Evolutionary conservation across 2,797 vertebrate genomes (phyloP).

Genomic region (Sphenodon punctatus): DNA sequence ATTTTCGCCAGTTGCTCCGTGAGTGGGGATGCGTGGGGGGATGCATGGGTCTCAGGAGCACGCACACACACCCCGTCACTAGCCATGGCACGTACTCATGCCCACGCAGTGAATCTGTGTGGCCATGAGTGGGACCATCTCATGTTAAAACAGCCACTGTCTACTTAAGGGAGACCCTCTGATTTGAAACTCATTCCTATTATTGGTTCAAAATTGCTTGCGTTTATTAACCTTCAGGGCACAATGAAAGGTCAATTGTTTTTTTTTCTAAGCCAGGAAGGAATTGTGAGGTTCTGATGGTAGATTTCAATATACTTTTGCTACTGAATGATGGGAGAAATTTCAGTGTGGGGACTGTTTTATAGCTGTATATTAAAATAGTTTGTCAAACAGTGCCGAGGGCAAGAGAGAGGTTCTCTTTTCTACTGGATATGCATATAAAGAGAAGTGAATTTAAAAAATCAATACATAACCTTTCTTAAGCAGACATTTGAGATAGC

Average conservation of each 20-base stretch:
- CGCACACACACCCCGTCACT: too few species aligned
- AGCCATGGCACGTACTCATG: too few species aligned
- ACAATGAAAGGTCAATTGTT: background rate
- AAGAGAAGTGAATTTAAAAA: background rate
- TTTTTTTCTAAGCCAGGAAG: background rate
- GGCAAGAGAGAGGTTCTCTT: background rate
- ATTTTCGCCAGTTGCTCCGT: too few species aligned
- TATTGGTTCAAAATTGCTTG: background rate
- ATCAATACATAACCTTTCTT: background rate
- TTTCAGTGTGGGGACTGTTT: background rate
- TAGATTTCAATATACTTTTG: background rate
- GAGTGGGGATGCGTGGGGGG: too few species aligned
- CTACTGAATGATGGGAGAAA: background rate
- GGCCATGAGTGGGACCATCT: too few species aligned
- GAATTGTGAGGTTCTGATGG: background rate
- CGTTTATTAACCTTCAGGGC: background rate
- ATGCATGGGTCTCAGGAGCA: too few species aligned
- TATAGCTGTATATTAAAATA: background rate
- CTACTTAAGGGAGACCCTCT: too few species aligned
- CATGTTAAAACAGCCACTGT: too few species aligned
- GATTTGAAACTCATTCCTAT: too few species aligned
- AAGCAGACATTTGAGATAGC: background rate
- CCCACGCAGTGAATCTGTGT: too few species aligned
- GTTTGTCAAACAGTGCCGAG: background rate
- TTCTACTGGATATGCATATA: background rate